These are phyloP conservation scores for Carassius gibelio DNA, from an alignment of 2,113 vertebrate genomes.

Conservation along the genomic window DNA sequence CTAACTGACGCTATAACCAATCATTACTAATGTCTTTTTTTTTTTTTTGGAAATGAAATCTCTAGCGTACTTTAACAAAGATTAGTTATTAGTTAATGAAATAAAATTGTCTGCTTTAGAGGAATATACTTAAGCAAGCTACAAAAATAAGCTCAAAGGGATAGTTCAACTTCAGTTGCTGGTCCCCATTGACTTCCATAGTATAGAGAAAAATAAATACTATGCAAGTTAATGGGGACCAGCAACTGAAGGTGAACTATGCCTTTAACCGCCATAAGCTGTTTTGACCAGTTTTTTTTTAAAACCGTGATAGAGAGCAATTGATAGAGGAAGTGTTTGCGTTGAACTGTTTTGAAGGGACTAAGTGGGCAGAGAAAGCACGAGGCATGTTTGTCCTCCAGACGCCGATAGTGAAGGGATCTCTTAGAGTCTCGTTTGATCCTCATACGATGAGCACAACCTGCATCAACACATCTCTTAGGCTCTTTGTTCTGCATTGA, in stretches of 20 bases:
- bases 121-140: neutral
- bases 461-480: neutral
- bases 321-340: neutral
- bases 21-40: too few species aligned
- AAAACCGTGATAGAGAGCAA: neutral
- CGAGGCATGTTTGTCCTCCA: slow-evolving; percentile 13
- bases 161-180: too few species aligned
- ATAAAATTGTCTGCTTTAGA: too few species aligned
- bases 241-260: too few species aligned
- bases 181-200: too few species aligned
- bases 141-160: neutral
- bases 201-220: too few species aligned
- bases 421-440: neutral
- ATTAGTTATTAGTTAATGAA: too few species aligned
- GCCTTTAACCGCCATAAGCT: too few species aligned
- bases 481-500: slow-evolving; percentile 56
- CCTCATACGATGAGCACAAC: neutral
- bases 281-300: neutral
- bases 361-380: slow-evolving; percentile 18
- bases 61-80: too few species aligned
- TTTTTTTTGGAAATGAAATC: too few species aligned
- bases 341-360: slow-evolving; percentile 27
- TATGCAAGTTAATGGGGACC: too few species aligned
- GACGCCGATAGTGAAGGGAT: neutral
- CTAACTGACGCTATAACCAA: too few species aligned